These are phyloP conservation scores for Hemibagrus guttatus DNA, from an alignment of 2,797 vertebrate genomes.

Conservation along the genomic window DNA sequence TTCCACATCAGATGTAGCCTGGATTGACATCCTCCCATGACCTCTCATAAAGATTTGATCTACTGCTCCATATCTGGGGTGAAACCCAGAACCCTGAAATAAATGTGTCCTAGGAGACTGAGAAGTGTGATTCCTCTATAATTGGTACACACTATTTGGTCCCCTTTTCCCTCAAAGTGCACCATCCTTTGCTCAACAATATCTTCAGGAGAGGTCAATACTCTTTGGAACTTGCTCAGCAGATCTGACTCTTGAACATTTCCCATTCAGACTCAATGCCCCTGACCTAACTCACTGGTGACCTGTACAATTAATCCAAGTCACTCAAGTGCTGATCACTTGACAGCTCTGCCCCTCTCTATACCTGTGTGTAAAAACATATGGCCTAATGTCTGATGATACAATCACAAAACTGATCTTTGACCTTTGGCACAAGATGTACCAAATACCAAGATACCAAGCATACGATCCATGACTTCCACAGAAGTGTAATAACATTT, in stretches of 20 bases:
- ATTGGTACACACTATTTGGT: background rate
- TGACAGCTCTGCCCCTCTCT: background rate
- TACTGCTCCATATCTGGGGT: background rate
- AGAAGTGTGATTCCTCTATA: background rate
- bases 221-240: background rate
- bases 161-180: background rate
- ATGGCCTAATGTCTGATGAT: background rate
- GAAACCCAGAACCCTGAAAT: background rate
- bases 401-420: background rate
- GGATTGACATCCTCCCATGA: background rate
- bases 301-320: background rate
- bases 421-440: background rate
- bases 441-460: background rate
- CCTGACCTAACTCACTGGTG: background rate
- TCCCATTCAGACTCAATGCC: background rate
- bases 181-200: background rate
- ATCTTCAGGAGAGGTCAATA: background rate
- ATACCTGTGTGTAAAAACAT: background rate
- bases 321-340: background rate
- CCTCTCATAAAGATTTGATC: background rate
- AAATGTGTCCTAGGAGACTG: background rate
- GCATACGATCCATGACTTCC: background rate
- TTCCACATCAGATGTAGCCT: background rate
- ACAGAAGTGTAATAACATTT: slow-evolving; percentile 2
- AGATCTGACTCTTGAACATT: background rate